Evolutionary conservation across 2,797 vertebrate genomes (phyloP), one percentile per base, ranked within the genome.

Genomic region (Podarcis siculus): DNA sequence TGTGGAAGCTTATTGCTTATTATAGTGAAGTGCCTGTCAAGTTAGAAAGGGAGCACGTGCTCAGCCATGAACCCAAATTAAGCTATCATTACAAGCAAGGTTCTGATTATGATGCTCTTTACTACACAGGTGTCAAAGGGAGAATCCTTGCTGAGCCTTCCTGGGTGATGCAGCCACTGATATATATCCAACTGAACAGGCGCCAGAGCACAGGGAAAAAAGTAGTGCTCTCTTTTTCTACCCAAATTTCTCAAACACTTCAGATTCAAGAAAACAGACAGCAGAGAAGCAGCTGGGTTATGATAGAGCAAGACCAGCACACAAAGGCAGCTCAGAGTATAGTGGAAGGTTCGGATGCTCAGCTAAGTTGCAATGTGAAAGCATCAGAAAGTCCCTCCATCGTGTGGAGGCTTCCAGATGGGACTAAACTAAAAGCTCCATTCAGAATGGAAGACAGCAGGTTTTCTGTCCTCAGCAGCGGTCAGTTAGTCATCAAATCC

Each of bases 1-100:
- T 99, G 0, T 99, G 99, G 99, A 97, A 98, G 67, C 95, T 99
- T 17, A 98, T 99, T 10, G 99, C 98, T 0, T 99, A 99, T 87
- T 99, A 99, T 91, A 99, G 98, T 78, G 98, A 97, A 61, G 97
- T 98, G 0, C 98, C 99, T 2, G 98, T 98, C 6, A 98, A 97
- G 76, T 92, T 99, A 85, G 94, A 97, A 92, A 97, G 96, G 5
- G 97, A 96, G 7, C 0, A 85, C 5, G 83, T 96, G 91, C 93
- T 97, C 39, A 95, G 92, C 49, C 92, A 95, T 78, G 97, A 97
- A 2, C 96, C 97, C 72, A 92, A 95, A 76, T 79, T 93, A 23
- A 96, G 95, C 75, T 97, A 96, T 91, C 97, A 92, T 85, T 99
- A 99, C 89, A 95, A 89, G 19, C 99, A 99, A 92, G 97, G 98